Conservation (phyloP, 2,888 invertebrate genomes). For the Villa cingulata region DNA sequence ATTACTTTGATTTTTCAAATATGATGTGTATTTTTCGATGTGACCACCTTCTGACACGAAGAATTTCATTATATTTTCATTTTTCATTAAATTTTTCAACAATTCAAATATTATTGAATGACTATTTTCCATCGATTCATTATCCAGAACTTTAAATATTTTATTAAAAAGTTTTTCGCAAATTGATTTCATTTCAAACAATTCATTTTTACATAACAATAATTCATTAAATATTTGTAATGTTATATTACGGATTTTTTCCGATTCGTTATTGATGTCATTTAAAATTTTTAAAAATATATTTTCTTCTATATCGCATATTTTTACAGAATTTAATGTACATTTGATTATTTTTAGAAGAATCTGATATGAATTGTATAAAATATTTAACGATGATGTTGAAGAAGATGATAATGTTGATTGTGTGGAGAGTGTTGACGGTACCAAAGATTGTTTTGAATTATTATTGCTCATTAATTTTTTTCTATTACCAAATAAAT, state of each 20-base stretch:
- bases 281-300: slow-evolving; percentile 7
- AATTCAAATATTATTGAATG: slow-evolving; percentile 2
- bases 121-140: not conserved
- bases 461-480: too few relatives aligned
- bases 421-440: too few relatives aligned
- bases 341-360: slow-evolving; percentile 3
- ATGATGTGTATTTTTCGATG: slow-evolving; percentile 1
- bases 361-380: slow-evolving; percentile 8
- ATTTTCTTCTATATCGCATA: slow-evolving; percentile 2
- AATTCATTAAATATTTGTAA: not conserved
- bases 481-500: not conserved
- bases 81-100: slow-evolving; percentile 1
- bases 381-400: slow-evolving; percentile 2
- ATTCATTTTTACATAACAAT: not conserved
- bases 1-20: not conserved
- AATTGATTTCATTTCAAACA: not conserved
- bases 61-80: not conserved
- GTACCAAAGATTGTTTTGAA: too few relatives aligned
- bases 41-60: slow-evolving; percentile 3
- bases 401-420: too few relatives aligned
- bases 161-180: slow-evolving; percentile 8
- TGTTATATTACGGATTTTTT: slow-evolving; percentile 1
- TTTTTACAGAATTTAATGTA: not conserved
- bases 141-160: slow-evolving; percentile 10
- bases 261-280: slow-evolving; percentile 1